These are phyloP conservation scores for Pinctada fucata DNA, from an alignment of 2,888 invertebrate genomes.

Conservation along the genomic window DNA sequence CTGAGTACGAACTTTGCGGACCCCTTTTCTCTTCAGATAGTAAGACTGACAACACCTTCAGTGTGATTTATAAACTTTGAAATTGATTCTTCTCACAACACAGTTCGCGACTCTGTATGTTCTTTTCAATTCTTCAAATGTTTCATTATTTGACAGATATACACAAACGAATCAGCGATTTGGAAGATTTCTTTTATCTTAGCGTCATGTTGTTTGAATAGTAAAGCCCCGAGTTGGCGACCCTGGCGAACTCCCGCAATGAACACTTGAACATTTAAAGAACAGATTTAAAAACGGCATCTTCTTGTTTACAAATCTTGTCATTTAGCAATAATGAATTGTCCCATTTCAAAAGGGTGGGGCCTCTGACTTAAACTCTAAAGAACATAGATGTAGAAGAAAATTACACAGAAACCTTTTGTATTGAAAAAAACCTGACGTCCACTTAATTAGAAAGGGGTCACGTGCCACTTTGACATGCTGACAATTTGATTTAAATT, in stretches of 20 bases:
- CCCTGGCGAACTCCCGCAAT: neutral
- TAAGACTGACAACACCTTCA: neutral
- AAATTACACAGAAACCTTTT: no score
- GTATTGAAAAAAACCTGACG: neutral
- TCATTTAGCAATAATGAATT: neutral
- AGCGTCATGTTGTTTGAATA: neutral
- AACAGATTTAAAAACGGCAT: neutral
- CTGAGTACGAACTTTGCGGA: neutral
- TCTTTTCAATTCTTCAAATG: neutral
- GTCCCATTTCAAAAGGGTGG: neutral
- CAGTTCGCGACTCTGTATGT: neutral
- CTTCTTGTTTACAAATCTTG: neutral
- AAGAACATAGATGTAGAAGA: no score
- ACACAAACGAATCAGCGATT: neutral
- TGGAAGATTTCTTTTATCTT: neutral
- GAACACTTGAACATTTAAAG: neutral
- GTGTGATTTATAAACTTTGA: neutral
- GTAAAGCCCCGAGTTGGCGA: neutral
- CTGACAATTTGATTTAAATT: no score
- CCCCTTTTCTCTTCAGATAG: neutral
- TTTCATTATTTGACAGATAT: neutral
- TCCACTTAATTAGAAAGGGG: neutral
- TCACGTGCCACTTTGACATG: neutral
- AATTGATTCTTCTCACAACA: neutral
- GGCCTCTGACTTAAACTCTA: neutral